phyloP scores from a whole-genome alignment of 2,113 vertebrate genomes.

The Martes martes region DNA sequence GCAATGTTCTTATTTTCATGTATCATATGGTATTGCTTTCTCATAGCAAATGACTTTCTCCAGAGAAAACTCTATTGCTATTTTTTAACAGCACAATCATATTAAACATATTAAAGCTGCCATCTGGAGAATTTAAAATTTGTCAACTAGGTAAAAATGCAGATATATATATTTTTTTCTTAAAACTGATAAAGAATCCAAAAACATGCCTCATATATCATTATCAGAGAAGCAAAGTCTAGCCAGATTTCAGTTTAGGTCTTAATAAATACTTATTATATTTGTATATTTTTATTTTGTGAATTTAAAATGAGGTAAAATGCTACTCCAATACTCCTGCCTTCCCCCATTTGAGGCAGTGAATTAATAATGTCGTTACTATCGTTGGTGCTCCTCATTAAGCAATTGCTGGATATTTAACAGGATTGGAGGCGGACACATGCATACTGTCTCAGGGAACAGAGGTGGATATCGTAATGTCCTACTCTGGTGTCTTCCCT shows the following conservation, averaged over 20 bases:
- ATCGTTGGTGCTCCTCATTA: background rate
- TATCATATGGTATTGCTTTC: constrained; percentile 47
- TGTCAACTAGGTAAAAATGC: constrained; percentile 62
- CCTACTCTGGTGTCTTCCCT: background rate
- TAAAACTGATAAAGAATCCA: constrained; percentile 9
- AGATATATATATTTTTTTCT: background rate
- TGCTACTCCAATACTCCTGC: background rate
- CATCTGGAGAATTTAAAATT: constrained; percentile 62
- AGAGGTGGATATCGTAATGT: background rate
- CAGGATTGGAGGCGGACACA: accelerated
- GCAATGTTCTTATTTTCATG: constrained; percentile 43
- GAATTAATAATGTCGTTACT: background rate
- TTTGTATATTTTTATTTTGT: constrained; percentile 3
- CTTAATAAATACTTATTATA: background rate
- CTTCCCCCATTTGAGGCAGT: background rate
- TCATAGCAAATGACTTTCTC: constrained; percentile 44
- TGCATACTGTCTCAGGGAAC: background rate
- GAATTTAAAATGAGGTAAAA: constrained; percentile 2
- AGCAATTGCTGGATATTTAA: background rate
- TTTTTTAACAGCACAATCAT: constrained; percentile 64
- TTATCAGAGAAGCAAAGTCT: constrained; percentile 17
- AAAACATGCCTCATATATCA: constrained; percentile 1
- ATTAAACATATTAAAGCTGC: constrained; percentile 68
- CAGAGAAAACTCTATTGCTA: constrained; percentile 58
- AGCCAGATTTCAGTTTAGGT: background rate